Percentiles rank a stretch among this genome's conserved stretches.
phyloP scores from a whole-genome alignment of 2,888 invertebrate species.

The Creontiades dilutus region DNA sequence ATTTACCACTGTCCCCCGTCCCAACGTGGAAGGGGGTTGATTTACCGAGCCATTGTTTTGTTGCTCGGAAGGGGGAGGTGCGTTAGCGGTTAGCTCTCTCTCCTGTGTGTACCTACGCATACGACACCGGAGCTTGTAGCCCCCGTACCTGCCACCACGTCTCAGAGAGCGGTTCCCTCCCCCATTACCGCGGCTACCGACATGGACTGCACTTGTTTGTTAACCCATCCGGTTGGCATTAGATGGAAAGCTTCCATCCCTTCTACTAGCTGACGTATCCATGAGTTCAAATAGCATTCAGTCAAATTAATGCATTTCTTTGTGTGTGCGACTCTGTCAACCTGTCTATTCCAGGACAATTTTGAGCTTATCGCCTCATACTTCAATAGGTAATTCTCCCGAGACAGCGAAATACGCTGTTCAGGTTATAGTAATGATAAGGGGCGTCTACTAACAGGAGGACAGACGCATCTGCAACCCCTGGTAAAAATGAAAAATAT shows the following conservation, averaged over 20 bases:
- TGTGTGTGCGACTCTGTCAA: too few species aligned
- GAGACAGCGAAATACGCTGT: too few species aligned
- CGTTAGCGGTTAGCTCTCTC: slow-evolving; percentile 4
- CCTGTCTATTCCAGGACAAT: too few species aligned
- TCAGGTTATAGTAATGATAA: too few species aligned
- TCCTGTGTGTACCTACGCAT: background rate
- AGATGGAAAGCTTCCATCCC: background rate
- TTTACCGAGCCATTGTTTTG: slow-evolving; percentile 24
- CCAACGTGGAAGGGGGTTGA: background rate
- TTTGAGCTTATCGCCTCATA: too few species aligned
- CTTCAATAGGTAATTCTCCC: too few species aligned
- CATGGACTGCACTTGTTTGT: slow-evolving; percentile 14
- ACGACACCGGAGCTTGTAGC: background rate
- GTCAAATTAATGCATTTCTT: too few species aligned
- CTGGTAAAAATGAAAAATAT: too few species aligned
- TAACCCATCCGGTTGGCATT: background rate
- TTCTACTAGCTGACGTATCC: background rate
- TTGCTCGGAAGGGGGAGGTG: background rate
- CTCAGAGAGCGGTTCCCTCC: slow-evolving; percentile 11
- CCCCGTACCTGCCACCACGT: slow-evolving; percentile 16
- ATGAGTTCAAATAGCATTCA: too few species aligned
- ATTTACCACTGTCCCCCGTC: slow-evolving; percentile 32
- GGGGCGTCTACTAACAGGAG: too few species aligned
- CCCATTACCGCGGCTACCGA: background rate
- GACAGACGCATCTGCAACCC: too few species aligned